Conservation (phyloP, 2,888 invertebrate genomes). For the Brachyptera risi region DNA sequence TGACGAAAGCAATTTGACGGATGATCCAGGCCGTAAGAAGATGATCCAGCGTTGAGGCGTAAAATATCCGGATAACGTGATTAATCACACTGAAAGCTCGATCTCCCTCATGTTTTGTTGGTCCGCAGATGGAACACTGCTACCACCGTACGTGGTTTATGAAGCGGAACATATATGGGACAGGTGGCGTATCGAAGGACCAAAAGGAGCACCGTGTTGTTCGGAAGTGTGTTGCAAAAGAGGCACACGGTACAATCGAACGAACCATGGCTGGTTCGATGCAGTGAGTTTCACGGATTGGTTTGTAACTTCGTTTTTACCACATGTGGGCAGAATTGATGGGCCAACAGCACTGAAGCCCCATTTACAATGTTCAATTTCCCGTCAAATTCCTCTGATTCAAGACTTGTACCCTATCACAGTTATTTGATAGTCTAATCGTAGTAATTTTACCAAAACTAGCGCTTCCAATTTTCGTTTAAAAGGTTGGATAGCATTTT, state of each 20-base stretch:
- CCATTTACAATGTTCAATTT: too few relatives aligned
- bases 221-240: neutral
- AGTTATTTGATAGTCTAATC: too few relatives aligned
- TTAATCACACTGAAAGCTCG: slow-evolving; percentile 33
- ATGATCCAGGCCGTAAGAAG: slow-evolving; percentile 32
- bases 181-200: slow-evolving; percentile 32
- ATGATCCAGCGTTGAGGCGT: slow-evolving; percentile 31
- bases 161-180: slow-evolving; percentile 30
- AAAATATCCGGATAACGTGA: slow-evolving; percentile 36
- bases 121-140: slow-evolving; percentile 37
- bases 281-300: slow-evolving; percentile 38
- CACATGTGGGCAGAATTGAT: slow-evolving; percentile 3
- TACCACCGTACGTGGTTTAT: slow-evolving; percentile 36
- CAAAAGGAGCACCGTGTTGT: slow-evolving; percentile 1
- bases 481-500: too few relatives aligned
- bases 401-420: too few relatives aligned
- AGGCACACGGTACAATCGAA: slow-evolving; percentile 33
- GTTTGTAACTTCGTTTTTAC: slow-evolving; percentile 35
- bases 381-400: too few relatives aligned
- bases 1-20: slow-evolving; percentile 9
- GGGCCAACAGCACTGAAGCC: slow-evolving; percentile 36
- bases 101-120: slow-evolving; percentile 35
- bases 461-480: too few relatives aligned
- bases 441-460: too few relatives aligned
- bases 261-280: slow-evolving; percentile 40